Evolutionary conservation across 2,888 invertebrate genomes (phyloP), one percentile per base, ranked within the genome.

Genomic region (Leptarthrus brevirostris): DNA sequence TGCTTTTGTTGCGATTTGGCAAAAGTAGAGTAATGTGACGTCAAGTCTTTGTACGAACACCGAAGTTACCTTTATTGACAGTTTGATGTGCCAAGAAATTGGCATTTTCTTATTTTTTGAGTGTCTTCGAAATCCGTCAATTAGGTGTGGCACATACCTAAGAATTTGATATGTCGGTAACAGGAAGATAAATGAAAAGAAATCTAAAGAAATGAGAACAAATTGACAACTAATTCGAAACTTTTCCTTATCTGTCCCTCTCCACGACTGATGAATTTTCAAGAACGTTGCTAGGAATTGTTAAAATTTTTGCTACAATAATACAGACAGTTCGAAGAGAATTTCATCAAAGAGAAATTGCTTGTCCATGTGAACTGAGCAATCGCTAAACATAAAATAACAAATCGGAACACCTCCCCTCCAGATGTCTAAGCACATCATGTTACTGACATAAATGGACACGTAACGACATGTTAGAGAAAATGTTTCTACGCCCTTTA

Each of bases 371-470:
- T 5, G 16, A n/a, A 22, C 58, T n/a, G 4, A 26, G 22, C 12
- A 54, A 30, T 30, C 30, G 30, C 12, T n/a, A 40, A 40, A 64
- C 3, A 64, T 20, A 53, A 72, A 66, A 69, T 24, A 36, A 30
- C 24, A 58, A 49, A 49, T 49, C 49, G 18, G 20, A 34, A 47
- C 47, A 74, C 49, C 64, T 30, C 49, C 58, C 26, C 70, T 49
- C 44, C 73, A 70, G 52, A 75, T 75, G 73, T 72, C 69, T 54
- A 58, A 76, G 77, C 74, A 78, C 79, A 79, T 80, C 79, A 78
- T 79, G 79, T 79, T 79, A 79, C 80, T 81, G 82, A 81, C 81
- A 81, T 80, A 82, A 82, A 81, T 81, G 80, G 80, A 80, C 81
- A 79, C 78, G 78, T 80, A 76, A 77, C 75, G 79, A 78, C 78